Conservation (phyloP, 1,140 invertebrate genomes). For the Chrysomallon squamiferum region DNA sequence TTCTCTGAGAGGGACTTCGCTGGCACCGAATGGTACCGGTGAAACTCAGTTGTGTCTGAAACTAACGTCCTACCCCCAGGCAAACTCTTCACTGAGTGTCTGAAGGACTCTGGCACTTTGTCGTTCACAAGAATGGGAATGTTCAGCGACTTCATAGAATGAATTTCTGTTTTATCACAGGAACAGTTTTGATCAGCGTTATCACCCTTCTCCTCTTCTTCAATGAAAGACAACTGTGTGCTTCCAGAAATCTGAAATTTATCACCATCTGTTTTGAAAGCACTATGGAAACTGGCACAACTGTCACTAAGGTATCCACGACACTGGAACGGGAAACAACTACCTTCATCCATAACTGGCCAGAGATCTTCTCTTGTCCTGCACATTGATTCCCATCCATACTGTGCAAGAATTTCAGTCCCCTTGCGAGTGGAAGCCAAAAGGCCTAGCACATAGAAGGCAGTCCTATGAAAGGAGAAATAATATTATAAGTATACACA, state of each 20-base stretch:
- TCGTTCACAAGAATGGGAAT: not conserved
- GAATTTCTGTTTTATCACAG: constrained; percentile 5
- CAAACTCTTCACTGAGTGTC: not conserved
- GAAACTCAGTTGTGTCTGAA: constrained; percentile 11
- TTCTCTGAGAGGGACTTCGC: constrained; percentile 17
- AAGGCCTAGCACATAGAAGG: constrained; percentile 85
- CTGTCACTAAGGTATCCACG: constrained; percentile 33
- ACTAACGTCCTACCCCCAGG: constrained; percentile 15
- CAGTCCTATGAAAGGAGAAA: constrained; percentile 68
- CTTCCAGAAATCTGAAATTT: constrained; percentile 6
- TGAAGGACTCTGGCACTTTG: not conserved
- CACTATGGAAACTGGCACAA: constrained; percentile 15
- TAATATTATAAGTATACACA: not conserved
- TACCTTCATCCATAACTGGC: constrained; percentile 77
- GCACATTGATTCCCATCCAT: constrained; percentile 84
- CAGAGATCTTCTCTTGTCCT: constrained; percentile 78
- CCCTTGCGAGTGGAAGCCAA: constrained; percentile 83
- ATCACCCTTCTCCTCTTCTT: constrained; percentile 16
- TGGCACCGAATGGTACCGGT: constrained; percentile 8
- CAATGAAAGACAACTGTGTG: constrained; percentile 22
- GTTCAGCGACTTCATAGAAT: not conserved
- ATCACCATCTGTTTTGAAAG: constrained; percentile 16
- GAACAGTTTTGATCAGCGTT: not conserved
- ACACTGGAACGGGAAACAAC: constrained; percentile 16
- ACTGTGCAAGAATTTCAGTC: constrained; percentile 75